phyloP scores from a whole-genome alignment of 37 sponge, comb jelly and placozoan species.

The Eunapius fragilis region DNA sequence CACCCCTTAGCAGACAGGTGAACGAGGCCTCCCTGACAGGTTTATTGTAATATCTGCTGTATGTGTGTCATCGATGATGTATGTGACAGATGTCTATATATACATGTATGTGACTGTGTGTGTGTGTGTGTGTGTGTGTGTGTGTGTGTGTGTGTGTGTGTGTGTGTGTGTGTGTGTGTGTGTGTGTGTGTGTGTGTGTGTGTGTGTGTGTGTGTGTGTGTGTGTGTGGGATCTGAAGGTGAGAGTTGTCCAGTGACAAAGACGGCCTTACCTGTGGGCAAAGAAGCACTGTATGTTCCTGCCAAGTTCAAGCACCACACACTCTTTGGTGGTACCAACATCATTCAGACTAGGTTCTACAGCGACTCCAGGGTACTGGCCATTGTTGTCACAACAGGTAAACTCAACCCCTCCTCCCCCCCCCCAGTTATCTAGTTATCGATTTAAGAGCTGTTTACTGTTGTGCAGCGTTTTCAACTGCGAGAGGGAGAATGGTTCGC shows the following conservation, averaged over 20 bases:
- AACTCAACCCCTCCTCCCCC: too few species aligned
- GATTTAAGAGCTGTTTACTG: not conserved
- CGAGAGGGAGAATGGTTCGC: constrained; percentile 20
- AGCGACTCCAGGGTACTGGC: constrained; percentile 48
- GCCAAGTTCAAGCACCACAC: constrained; percentile 75
- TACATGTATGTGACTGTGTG: not conserved
- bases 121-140: not conserved
- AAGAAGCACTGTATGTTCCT: constrained; percentile 34
- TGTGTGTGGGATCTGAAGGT: constrained; percentile 21
- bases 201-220: not conserved
- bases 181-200: not conserved
- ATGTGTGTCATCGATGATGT: not conserved
- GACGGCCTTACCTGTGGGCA: constrained; percentile 58
- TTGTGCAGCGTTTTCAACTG: not conserved
- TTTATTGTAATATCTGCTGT: not conserved
- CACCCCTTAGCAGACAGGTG: too few species aligned
- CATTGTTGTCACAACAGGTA: constrained; percentile 75
- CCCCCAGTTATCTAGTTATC: too few species aligned
- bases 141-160: not conserved
- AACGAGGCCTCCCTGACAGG: too few species aligned
- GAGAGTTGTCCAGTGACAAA: constrained; percentile 91
- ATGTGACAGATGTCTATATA: not conserved
- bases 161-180: not conserved
- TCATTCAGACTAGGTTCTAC: constrained; percentile 81
- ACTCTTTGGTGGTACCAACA: constrained; percentile 78